These are phyloP conservation scores for Larimichthys crocea DNA, from an alignment of 2,113 vertebrate species.

Conservation along the genomic window DNA sequence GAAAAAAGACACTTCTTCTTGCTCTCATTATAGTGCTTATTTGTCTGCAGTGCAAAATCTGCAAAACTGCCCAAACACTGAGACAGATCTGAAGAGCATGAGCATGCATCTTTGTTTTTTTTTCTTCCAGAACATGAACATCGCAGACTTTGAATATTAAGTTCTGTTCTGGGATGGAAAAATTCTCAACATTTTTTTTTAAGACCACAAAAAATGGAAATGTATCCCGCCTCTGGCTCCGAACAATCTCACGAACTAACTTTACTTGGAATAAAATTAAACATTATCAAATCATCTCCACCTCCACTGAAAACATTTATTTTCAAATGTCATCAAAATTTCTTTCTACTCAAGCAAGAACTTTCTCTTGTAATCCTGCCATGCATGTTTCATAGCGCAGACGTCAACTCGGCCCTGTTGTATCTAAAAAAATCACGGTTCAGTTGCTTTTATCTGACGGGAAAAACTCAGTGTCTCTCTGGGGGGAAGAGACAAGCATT, in stretches of 20 bases:
- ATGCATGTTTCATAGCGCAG: constrained; percentile 37
- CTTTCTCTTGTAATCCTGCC: constrained; percentile 25
- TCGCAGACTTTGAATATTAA: neutral
- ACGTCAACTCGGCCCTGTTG: constrained; percentile 27
- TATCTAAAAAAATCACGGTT: constrained; percentile 3
- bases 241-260: neutral
- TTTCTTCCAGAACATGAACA: neutral
- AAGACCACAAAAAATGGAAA: neutral
- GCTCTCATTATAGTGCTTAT: neutral
- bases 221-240: neutral
- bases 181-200: neutral
- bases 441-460: constrained; percentile 45
- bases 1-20: neutral
- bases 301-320: neutral
- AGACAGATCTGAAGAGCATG: neutral
- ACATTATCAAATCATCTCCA: constrained; percentile 2
- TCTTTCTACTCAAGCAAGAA: constrained; percentile 11
- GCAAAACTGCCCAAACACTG: neutral
- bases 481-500: constrained; percentile 22
- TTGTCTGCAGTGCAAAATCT: neutral
- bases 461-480: constrained; percentile 8
- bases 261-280: constrained; percentile 1
- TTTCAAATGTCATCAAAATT: neutral
- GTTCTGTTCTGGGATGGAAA: neutral
- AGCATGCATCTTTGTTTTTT: neutral